These are phyloP conservation scores for Agelastica alni DNA, from an alignment of 2,888 invertebrate genomes.

Conservation along the genomic window DNA sequence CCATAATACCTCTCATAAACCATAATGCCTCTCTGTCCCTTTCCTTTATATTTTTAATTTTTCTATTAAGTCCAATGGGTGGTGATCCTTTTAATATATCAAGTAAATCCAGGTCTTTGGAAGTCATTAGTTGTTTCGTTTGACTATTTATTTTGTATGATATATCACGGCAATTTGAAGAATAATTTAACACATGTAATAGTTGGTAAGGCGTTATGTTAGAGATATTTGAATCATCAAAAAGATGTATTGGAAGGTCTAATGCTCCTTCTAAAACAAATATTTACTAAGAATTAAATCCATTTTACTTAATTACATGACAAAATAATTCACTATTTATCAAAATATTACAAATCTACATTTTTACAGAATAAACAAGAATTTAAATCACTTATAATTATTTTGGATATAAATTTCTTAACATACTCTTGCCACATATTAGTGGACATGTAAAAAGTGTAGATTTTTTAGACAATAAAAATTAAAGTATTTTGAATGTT, in stretches of 20 bases:
- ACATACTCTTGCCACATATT: too few relatives aligned
- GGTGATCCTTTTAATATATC: constrained; percentile 35
- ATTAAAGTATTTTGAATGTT: too few relatives aligned
- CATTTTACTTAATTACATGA: too few relatives aligned
- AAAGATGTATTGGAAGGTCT: constrained; percentile 21
- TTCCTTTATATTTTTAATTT: constrained; percentile 64
- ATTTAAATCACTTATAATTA: too few relatives aligned
- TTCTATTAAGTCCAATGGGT: constrained; percentile 32
- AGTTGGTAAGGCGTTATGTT: constrained; percentile 51
- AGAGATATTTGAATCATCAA: constrained; percentile 17
- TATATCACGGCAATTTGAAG: constrained; percentile 40
- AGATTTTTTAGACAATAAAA: too few relatives aligned
- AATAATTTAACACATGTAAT: constrained; percentile 39
- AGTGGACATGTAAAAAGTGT: too few relatives aligned
- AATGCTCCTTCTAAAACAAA: constrained; percentile 37
- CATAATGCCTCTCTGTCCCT: constrained; percentile 77
- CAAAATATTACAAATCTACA: too few relatives aligned
- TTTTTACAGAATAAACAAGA: too few relatives aligned
- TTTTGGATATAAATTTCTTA: too few relatives aligned
- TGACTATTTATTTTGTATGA: constrained; percentile 39
- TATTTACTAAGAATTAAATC: too few relatives aligned
- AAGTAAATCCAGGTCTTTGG: constrained; percentile 31
- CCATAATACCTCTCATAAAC: constrained; percentile 98
- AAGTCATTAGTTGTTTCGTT: constrained; percentile 23
- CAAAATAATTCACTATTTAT: too few relatives aligned